Evolutionary conservation across 92 coral and sea anemone genomes (phyloP), one percentile per base, ranked within the genome.

Genomic region (Hydrozoanthus gracilis): DNA sequence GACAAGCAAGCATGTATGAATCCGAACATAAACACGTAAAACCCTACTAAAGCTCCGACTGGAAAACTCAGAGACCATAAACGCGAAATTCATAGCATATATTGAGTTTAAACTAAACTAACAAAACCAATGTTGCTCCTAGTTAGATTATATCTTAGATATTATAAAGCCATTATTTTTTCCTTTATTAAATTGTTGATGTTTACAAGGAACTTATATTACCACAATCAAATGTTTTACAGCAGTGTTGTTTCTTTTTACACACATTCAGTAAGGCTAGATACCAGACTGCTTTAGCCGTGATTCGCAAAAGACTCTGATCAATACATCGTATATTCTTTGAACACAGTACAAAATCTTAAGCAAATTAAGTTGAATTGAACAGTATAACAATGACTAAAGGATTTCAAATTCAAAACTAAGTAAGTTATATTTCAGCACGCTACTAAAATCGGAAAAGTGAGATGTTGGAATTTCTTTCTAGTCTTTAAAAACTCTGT

Each of bases 161-260:
- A 64, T 51, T n/a, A 51, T 27, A 48, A 27, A 27, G 15, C 12
- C 10, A 9, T 64, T 50, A 20, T 11, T 50, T 17, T 45, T 65
- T 80, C 54, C 85, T 65, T 80, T 80, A 80, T 80, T 80, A 45
- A 18, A 8, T 48, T 47, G 60, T 80, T 49, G 74, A 47, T 64
- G 66, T 47, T 80, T 80, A 65, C 85, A 80, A 80, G 84, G 58
- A 79, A 47, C 49, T 80, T 80, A 68, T 35, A 20, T 68, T 39
- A 80, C 9, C 35, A 61, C 12, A 15, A 17, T 78, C 83, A 60
- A 46, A 46, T 67, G 39, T 45, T 54, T 80, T 80, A 80, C 85
- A 80, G 20, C 17, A 65, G 15, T 58, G 64, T 58, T 58, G 12
- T 15, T 0, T 58, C n/a, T 67, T 35, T 27, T 5, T 68, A 62